These are phyloP conservation scores for Falco novaeseelandiae DNA, from an alignment of 2,797 vertebrate genomes.

Conservation along the genomic window DNA sequence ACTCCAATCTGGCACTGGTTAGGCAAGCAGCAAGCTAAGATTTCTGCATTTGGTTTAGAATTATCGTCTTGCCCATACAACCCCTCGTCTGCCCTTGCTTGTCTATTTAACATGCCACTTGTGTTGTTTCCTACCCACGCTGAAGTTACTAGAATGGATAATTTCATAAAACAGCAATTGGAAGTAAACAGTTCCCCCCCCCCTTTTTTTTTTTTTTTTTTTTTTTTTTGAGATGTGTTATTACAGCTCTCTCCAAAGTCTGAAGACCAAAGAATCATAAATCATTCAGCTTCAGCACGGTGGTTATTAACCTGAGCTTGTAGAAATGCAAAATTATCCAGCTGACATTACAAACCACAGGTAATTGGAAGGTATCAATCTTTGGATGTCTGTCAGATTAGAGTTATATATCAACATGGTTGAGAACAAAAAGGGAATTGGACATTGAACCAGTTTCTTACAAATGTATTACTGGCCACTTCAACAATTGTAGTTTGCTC, in stretches of 20 bases:
- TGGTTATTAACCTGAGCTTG: neutral
- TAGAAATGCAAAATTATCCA: neutral
- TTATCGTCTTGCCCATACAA: neutral
- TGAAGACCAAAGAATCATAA: neutral
- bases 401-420: neutral
- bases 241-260: neutral
- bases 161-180: neutral
- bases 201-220: no score
- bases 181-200: neutral
- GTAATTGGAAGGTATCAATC: conserved; percentile 31
- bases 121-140: neutral
- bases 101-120: neutral
- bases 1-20: conserved; percentile 66
- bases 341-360: neutral
- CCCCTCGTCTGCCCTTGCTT: neutral
- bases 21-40: conserved; percentile 52
- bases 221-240: neutral
- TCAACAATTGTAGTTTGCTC: neutral
- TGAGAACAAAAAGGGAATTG: neutral
- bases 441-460: neutral
- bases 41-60: conserved; percentile 54
- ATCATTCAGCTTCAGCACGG: neutral
- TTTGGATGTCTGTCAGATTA: neutral
- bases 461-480: neutral
- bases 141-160: neutral